Evolutionary conservation across 2,888 invertebrate genomes (phyloP).

Genomic region (Gandaritis pyraliata): DNA sequence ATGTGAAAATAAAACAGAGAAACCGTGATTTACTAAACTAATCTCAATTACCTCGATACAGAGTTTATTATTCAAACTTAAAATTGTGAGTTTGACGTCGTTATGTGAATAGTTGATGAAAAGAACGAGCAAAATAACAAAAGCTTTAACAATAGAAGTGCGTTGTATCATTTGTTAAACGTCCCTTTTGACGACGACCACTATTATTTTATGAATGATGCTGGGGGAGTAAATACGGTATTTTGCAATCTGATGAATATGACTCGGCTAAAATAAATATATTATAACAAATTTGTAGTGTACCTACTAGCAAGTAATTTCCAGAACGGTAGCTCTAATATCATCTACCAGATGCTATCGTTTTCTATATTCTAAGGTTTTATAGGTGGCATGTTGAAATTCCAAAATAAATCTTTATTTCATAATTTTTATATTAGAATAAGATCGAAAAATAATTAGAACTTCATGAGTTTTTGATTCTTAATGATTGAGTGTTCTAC

Average conservation of each 20-base stretch:
- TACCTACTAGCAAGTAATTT: not conserved
- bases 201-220: constrained; percentile 82
- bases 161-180: constrained; percentile 83
- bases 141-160: constrained; percentile 80
- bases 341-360: too few species aligned
- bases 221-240: constrained; percentile 63
- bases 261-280: constrained; percentile 38
- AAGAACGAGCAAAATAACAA: constrained; percentile 75
- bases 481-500: too few species aligned
- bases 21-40: constrained; percentile 33
- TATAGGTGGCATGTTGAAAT: too few species aligned
- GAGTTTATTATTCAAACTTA: constrained; percentile 23
- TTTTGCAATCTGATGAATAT: constrained; percentile 58
- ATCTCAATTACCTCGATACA: constrained; percentile 23
- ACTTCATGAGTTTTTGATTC: too few species aligned
- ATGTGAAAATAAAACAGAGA: constrained; percentile 62
- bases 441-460: too few species aligned
- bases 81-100: constrained; percentile 43
- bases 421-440: too few species aligned
- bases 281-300: constrained; percentile 1
- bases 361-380: too few species aligned
- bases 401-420: too few species aligned
- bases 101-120: constrained; percentile 51
- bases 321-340: too few species aligned
- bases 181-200: constrained; percentile 80